phyloP scores from a whole-genome alignment of 2,888 invertebrate species.

The Cordilura impudica region DNA sequence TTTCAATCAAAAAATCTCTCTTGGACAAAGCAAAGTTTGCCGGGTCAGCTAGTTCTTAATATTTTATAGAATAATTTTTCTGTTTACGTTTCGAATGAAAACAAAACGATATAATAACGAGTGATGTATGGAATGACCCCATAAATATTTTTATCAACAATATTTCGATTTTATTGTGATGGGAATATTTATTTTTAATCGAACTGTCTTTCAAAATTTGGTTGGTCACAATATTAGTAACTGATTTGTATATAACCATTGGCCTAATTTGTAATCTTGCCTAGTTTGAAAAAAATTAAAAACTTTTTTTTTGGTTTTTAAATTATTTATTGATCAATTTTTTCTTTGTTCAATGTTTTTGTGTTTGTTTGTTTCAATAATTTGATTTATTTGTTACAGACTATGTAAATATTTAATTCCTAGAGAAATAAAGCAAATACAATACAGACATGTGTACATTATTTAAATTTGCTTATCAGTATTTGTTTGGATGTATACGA shows the following conservation, averaged over 20 bases:
- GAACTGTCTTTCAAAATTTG: too few species aligned
- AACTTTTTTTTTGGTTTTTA: background rate
- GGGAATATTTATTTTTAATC: too few species aligned
- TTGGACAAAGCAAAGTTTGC: too few species aligned
- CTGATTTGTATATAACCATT: background rate
- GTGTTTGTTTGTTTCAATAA: slow-evolving; percentile 3
- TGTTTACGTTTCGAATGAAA: too few species aligned
- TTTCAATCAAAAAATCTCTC: too few species aligned
- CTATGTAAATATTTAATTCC: slow-evolving; percentile 20
- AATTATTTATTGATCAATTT: slow-evolving; percentile 40
- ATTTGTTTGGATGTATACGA: background rate
- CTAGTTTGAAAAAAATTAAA: background rate
- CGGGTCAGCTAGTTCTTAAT: too few species aligned
- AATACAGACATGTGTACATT: background rate
- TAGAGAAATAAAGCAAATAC: background rate
- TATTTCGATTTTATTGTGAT: too few species aligned
- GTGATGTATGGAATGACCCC: too few species aligned
- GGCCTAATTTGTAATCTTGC: background rate
- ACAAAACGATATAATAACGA: too few species aligned
- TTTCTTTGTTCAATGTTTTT: slow-evolving; percentile 16
- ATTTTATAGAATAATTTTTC: too few species aligned
- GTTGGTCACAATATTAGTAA: too few species aligned
- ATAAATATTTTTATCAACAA: too few species aligned
- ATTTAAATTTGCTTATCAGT: background rate
- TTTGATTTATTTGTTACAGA: slow-evolving; percentile 42